Conservation (phyloP, 2,797 vertebrate species). For the Crocidura indochinensis region DNA sequence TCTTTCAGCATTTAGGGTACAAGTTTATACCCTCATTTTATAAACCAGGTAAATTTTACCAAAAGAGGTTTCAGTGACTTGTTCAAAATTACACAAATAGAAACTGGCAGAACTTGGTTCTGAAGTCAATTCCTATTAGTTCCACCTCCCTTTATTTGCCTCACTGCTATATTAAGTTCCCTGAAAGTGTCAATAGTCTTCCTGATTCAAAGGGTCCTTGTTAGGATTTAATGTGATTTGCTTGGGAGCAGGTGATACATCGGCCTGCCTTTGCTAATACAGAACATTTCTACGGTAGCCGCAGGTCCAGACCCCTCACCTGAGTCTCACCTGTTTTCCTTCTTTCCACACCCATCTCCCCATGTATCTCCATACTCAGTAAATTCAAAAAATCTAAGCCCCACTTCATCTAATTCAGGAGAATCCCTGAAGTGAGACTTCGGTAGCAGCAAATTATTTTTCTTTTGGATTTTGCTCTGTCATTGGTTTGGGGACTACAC, state of each 20-base stretch:
- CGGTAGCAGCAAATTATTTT: background rate
- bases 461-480: too few relatives aligned
- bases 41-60: background rate
- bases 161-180: background rate
- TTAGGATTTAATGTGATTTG: background rate
- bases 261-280: background rate
- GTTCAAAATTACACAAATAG: conserved; percentile 44
- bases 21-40: conserved; percentile 17
- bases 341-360: too few relatives aligned
- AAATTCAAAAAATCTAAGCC: background rate
- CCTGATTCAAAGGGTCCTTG: background rate
- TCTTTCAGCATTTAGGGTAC: background rate
- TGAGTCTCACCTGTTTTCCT: background rate
- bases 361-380: background rate
- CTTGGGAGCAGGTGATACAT: background rate
- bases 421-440: background rate
- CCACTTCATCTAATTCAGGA: background rate
- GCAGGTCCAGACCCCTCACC: accelerated
- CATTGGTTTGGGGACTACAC: too few relatives aligned
- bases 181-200: background rate
- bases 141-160: conserved; percentile 19
- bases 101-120: conserved; percentile 41
- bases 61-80: conserved; percentile 29
- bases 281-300: background rate
- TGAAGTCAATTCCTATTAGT: conserved; percentile 24